phyloP scores from a whole-genome alignment of 2,113 vertebrate genomes.

The Isurus oxyrinchus region DNA sequence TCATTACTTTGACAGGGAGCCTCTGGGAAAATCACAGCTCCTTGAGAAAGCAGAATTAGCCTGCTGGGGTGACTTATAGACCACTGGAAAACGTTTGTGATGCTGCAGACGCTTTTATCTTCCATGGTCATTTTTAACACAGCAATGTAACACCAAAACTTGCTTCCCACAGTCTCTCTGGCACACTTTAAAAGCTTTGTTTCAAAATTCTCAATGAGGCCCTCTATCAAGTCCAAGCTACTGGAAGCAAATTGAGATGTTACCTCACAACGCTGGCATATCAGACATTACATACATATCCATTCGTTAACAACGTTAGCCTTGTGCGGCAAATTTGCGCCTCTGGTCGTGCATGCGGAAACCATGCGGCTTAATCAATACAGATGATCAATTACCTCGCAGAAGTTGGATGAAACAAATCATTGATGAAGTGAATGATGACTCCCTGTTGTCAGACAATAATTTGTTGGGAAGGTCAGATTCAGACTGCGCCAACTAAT shows the following conservation, averaged over 20 bases:
- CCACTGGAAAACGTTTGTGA: not conserved
- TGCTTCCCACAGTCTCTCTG: not conserved
- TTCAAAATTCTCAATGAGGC: not conserved
- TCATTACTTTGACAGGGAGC: not conserved
- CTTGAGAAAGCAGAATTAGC: not conserved
- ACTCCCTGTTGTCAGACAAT: not conserved
- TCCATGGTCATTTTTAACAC: not conserved
- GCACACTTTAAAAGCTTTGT: not conserved
- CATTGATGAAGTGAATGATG: slow-evolving; percentile 11
- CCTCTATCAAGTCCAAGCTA: not conserved
- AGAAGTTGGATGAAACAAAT: not conserved
- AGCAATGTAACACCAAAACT: not conserved
- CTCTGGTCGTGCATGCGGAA: not conserved
- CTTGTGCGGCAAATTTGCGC: not conserved
- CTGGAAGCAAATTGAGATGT: too few species aligned
- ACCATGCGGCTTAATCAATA: not conserved
- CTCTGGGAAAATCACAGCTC: not conserved
- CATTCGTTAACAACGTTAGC: not conserved
- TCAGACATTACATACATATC: not conserved
- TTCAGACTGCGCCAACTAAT: slow-evolving; percentile 30
- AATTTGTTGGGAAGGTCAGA: slow-evolving; percentile 6
- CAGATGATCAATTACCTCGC: not conserved
- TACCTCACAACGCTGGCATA: not conserved
- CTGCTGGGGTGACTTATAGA: not conserved
- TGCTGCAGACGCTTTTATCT: not conserved